These are phyloP conservation scores for Mus spicilegus DNA, from an alignment of 2,113 vertebrate species.

Conservation along the genomic window DNA sequence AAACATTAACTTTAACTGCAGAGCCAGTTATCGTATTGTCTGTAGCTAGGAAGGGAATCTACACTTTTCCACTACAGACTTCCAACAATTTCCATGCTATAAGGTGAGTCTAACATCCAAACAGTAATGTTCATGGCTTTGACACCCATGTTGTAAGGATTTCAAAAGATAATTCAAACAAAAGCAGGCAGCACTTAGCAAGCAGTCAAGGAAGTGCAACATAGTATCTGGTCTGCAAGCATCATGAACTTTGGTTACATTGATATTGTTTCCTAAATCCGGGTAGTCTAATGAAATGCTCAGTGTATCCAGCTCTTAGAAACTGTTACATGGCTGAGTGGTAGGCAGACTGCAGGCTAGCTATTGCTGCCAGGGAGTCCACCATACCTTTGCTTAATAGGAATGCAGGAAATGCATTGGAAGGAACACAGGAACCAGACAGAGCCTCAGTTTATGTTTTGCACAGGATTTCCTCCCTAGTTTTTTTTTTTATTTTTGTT, in stretches of 20 bases:
- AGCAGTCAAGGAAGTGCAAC: background rate
- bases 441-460: background rate
- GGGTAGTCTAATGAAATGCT: background rate
- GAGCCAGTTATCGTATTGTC: background rate
- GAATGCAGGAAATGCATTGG: background rate
- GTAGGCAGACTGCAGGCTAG: background rate
- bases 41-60: background rate
- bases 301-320: background rate
- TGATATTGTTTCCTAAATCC: background rate
- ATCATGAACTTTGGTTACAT: background rate
- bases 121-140: background rate
- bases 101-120: background rate
- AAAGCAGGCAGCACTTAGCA: background rate
- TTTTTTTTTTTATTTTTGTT: no score
- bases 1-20: background rate
- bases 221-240: background rate
- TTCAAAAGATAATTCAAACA: background rate
- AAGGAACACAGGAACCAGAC: background rate
- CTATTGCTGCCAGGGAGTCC: no score
- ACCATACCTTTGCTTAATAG: background rate
- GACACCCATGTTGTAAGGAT: background rate
- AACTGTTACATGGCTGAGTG: background rate
- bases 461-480: background rate
- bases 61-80: no score
- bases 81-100: rapidly evolving